Conservation (phyloP, 2,888 invertebrate species). For the Acronicta leporina region DNA sequence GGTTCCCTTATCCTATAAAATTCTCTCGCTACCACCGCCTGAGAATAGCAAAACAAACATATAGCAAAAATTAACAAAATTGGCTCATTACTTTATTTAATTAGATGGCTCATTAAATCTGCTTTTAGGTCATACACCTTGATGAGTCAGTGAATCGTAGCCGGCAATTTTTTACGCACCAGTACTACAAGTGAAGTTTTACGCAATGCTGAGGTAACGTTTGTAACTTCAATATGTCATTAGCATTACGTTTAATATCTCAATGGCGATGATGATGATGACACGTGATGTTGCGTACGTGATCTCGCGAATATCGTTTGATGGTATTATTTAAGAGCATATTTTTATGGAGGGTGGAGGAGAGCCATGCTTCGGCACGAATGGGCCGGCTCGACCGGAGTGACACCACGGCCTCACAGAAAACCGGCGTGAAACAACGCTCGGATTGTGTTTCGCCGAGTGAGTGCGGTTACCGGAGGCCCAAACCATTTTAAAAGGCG, state of each 20-base stretch:
- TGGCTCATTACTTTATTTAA: constrained; percentile 3
- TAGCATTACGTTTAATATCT: constrained; percentile 20
- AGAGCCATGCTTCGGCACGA: too few species aligned
- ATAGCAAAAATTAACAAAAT: not conserved
- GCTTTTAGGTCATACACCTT: constrained; percentile 28
- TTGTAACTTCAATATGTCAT: constrained; percentile 38
- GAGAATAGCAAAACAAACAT: too few species aligned
- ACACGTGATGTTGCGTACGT: constrained; percentile 31
- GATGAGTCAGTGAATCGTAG: constrained; percentile 44
- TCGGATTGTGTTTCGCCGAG: too few species aligned
- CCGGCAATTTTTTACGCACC: constrained; percentile 32
- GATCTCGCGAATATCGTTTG: constrained; percentile 20
- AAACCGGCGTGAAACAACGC: too few species aligned
- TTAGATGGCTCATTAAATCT: constrained; percentile 13
- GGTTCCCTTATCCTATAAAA: too few species aligned
- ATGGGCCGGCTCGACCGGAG: too few species aligned
- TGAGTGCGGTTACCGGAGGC: too few species aligned
- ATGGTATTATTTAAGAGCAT: constrained; percentile 2
- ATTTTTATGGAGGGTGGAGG: too few species aligned
- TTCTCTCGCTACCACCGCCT: too few species aligned
- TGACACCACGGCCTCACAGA: too few species aligned
- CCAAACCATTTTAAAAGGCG: too few species aligned
- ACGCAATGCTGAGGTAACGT: constrained; percentile 48
- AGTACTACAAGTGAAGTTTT: constrained; percentile 28
- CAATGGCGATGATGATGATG: constrained; percentile 9